Evolutionary conservation across 1,140 invertebrate genomes (phyloP).

Genomic region (Fopius arisanus): DNA sequence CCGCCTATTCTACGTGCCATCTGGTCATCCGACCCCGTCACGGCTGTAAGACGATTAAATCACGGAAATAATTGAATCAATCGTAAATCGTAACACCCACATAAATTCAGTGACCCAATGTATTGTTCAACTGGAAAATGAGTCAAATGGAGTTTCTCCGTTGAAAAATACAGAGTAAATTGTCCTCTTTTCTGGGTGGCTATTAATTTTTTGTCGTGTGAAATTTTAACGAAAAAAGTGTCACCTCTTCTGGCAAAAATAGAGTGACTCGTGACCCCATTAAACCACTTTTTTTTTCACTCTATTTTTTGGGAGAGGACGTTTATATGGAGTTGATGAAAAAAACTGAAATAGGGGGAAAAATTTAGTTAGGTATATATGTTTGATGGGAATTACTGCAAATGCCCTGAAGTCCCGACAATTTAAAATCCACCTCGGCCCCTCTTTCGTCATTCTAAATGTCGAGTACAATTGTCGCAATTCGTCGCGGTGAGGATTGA

Average conservation of each 20-base stretch:
- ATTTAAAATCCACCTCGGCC: neutral
- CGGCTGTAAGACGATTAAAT: no score
- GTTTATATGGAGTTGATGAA: neutral
- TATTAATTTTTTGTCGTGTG: neutral
- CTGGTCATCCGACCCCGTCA: no score
- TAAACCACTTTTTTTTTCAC: no score
- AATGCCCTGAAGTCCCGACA: neutral
- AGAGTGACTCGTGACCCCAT: neutral
- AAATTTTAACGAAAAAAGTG: neutral
- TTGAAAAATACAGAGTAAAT: neutral
- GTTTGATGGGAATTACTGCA: neutral
- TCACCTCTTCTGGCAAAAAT: neutral
- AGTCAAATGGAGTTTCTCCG: no score
- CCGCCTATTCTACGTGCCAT: no score
- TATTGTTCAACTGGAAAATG: no score
- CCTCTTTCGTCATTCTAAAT: neutral
- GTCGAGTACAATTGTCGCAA: neutral
- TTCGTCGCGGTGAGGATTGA: neutral
- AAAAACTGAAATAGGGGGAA: neutral
- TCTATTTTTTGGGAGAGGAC: neutral
- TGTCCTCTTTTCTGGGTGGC: neutral
- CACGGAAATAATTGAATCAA: no score
- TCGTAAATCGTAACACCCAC: no score
- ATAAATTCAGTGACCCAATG: no score
- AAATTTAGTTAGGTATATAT: neutral